Percentiles rank a stretch among this genome's conserved stretches.
Conservation (phyloP, 2,888 invertebrate species). For the Philhelius pedissequus region DNA sequence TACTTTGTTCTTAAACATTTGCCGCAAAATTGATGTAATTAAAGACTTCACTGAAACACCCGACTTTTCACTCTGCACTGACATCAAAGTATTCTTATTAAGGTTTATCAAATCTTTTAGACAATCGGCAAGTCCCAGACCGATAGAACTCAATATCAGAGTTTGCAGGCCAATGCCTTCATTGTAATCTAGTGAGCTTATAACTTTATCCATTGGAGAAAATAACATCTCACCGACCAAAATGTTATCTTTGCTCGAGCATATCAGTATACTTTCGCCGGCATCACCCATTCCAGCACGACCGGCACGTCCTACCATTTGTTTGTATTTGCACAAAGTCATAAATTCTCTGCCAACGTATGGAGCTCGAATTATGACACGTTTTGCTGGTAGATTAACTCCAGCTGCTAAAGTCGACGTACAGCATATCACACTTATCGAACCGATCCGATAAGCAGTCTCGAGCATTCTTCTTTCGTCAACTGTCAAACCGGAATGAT, state of each 20-base stretch:
- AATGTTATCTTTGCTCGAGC: constrained; percentile 82
- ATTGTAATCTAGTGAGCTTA: constrained; percentile 81
- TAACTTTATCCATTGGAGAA: constrained; percentile 85
- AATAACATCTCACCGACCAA: constrained; percentile 82
- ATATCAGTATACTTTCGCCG: constrained; percentile 93
- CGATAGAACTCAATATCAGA: constrained; percentile 85
- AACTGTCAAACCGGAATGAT: constrained; percentile 93
- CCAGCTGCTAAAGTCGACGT: constrained; percentile 99
- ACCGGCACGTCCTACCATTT: constrained; percentile 97
- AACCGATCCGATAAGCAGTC: constrained; percentile 89
- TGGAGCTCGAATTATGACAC: constrained; percentile 93
- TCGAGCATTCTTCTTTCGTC: constrained; percentile 93
- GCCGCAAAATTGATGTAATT: constrained; percentile 74
- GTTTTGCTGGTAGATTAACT: constrained; percentile 95
- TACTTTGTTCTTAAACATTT: constrained; percentile 78
- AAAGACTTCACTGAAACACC: constrained; percentile 72
- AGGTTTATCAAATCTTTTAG: constrained; percentile 80
- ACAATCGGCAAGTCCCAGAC: constrained; percentile 82
- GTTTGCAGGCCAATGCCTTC: constrained; percentile 81
- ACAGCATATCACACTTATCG: constrained; percentile 93
- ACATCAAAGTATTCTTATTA: constrained; percentile 82
- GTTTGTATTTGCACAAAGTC: constrained; percentile 90
- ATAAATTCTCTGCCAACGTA: constrained; percentile 88
- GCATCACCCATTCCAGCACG: constrained; percentile 90
- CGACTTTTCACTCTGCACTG: constrained; percentile 81